A percentile compares a stretch with the other conserved stretches of the same genome.
Evolutionary conservation across 1,140 invertebrate genomes (phyloP).

Genomic region (Anastrepha ludens): DNA sequence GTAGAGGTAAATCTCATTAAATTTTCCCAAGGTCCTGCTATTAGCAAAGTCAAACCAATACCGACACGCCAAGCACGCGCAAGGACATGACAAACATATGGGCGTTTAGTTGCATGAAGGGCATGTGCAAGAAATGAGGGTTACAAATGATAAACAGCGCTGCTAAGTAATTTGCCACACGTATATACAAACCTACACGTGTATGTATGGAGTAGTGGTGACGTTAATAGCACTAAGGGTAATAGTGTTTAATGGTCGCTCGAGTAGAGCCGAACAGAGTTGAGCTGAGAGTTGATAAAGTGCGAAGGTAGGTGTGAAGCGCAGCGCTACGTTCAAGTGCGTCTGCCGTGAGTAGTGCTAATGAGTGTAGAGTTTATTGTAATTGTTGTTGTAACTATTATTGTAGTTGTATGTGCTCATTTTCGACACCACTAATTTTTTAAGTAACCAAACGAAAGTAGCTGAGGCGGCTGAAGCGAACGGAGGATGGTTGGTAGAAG

Average conservation of each 20-base stretch:
- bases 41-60: not conserved
- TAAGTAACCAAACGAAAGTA: slow-evolving; percentile 1
- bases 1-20: not conserved
- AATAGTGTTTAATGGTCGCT: slow-evolving; percentile 4
- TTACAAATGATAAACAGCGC: not conserved
- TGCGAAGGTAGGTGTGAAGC: not conserved
- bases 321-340: not conserved
- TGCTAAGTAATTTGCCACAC: not conserved
- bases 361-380: not conserved
- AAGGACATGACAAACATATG: not conserved
- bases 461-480: not conserved
- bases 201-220: not conserved
- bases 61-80: not conserved
- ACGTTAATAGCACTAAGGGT: not conserved
- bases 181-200: not conserved
- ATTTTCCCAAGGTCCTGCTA: not conserved
- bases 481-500: not conserved
- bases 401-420: not conserved
- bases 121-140: not conserved
- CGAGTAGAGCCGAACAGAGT: not conserved
- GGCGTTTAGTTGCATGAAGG: not conserved
- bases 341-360: not conserved
- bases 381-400: not conserved
- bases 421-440: slow-evolving; percentile 7
- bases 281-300: too few relatives aligned